These are phyloP conservation scores for Flabesymbios commensalis DNA, from an alignment of 2,888 invertebrate species.

Conservation along the genomic window DNA sequence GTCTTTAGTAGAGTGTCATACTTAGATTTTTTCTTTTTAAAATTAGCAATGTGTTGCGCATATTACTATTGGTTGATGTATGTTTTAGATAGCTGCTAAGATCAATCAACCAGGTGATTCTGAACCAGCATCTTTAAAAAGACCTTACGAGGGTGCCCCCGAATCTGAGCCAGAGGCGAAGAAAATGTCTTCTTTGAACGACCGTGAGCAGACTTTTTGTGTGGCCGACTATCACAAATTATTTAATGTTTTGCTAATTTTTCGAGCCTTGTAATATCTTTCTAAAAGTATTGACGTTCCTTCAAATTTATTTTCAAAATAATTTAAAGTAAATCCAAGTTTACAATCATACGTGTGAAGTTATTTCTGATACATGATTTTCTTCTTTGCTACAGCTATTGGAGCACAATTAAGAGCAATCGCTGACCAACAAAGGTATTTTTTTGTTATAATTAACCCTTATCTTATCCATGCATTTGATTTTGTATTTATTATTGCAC, in stretches of 20 bases:
- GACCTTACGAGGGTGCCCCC: conserved; percentile 33
- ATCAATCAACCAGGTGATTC: conserved; percentile 17
- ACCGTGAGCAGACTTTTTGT: conserved; percentile 22
- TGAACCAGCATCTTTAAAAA: conserved; percentile 25
- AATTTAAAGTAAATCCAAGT: too few species aligned
- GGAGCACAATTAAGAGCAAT: conserved; percentile 26
- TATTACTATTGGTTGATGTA: neutral
- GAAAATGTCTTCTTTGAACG: conserved; percentile 30
- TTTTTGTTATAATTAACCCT: too few species aligned
- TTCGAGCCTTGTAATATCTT: too few species aligned
- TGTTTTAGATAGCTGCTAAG: conserved; percentile 33
- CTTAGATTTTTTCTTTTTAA: too few species aligned
- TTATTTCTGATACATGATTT: neutral
- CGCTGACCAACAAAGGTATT: conserved; percentile 27
- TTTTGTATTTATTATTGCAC: too few species aligned
- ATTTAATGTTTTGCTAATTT: neutral
- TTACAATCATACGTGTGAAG: too few species aligned
- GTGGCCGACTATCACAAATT: neutral
- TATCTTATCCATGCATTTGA: too few species aligned
- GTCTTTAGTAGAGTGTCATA: too few species aligned
- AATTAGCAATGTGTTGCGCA: neutral
- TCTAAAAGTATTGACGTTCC: too few species aligned
- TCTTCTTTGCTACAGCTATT: conserved; percentile 18
- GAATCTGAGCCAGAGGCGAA: conserved; percentile 35
- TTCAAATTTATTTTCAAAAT: too few species aligned